These are phyloP conservation scores for Xanthia togata DNA, from an alignment of 2,888 invertebrate genomes.

Conservation along the genomic window DNA sequence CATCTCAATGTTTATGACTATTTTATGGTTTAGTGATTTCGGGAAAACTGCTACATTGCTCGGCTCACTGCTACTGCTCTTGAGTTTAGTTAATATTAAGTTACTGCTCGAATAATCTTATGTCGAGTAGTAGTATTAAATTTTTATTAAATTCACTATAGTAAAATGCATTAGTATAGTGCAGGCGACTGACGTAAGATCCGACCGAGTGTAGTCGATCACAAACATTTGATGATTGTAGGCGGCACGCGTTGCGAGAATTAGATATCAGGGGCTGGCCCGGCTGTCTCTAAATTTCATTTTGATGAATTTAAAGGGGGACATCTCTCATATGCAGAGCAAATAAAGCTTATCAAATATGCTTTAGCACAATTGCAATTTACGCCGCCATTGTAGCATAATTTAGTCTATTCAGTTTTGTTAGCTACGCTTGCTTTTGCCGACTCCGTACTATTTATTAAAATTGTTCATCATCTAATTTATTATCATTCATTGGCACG, in stretches of 20 bases:
- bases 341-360: constrained; percentile 18
- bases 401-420: constrained; percentile 11
- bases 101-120: not conserved
- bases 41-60: not conserved
- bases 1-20: not conserved
- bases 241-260: constrained; percentile 1
- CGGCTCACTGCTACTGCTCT: too few species aligned
- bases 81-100: not conserved
- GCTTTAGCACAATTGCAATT: constrained; percentile 5
- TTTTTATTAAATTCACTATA: too few species aligned
- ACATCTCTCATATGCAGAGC: not conserved
- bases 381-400: not conserved
- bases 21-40: not conserved
- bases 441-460: constrained; percentile 2
- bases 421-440: not conserved
- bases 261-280: constrained; percentile 28
- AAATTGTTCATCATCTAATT: not conserved
- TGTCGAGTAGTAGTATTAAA: constrained; percentile 1
- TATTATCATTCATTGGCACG: constrained; percentile 18
- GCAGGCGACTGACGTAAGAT: constrained; percentile 1
- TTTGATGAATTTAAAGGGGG: constrained; percentile 37
- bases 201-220: not conserved
- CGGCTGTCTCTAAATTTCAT: constrained; percentile 24
- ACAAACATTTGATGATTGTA: constrained; percentile 16
- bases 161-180: constrained; percentile 21